Evolutionary conservation across 2,113 vertebrate genomes (phyloP), one percentile per base, ranked within the genome.

Genomic region (Oncorhynchus tshawytscha): DNA sequence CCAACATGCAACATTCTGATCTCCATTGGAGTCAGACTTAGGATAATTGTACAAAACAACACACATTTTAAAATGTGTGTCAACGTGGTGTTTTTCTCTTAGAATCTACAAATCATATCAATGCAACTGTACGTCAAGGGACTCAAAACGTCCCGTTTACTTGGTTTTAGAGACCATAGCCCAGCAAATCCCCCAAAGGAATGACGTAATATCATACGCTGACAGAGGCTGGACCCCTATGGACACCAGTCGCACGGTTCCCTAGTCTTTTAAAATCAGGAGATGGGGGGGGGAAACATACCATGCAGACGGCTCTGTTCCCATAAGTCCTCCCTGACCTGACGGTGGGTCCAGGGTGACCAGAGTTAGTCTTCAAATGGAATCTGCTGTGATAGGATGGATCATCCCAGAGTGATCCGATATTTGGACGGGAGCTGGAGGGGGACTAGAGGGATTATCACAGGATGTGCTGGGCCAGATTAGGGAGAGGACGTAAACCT

Each of bases 321-420:
- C 83, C 73, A 39, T 86, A 88, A 91, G 87, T 85, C 84, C 86
- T 80, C 79, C 77, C 85, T 87, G 85, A 89, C 85, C 86, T 84
- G 70, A 81, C 80, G 81, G 78, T 82, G 69, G 45, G 79, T 88
- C 77, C 86, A 82, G 48, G 72, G 82, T 79, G 87, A 69, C 83
- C 84, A 85, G 90, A 91, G 85, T 86, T 74, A 65, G 77, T 82
- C 81, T 85, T 82, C 39, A 73, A 73, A 64, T 71, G 79, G 73
- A 77, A 87, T 84, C 74, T 82, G 76, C 75, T 76, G 29, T 76
- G 81, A 76, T 77, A 31, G 18, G 64, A 72, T 3, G 72, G 91
- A 90, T 93, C 79, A 92, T 91, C 90, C 84, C 71, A 72, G 81
- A 83, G 84, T 90, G 82, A 92, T 91, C 85, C 87, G 88, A 88